Percentiles rank a stretch among this genome's conserved stretches.
Evolutionary conservation across 2,888 invertebrate genomes (phyloP).

Genomic region (Polia nebulosa): DNA sequence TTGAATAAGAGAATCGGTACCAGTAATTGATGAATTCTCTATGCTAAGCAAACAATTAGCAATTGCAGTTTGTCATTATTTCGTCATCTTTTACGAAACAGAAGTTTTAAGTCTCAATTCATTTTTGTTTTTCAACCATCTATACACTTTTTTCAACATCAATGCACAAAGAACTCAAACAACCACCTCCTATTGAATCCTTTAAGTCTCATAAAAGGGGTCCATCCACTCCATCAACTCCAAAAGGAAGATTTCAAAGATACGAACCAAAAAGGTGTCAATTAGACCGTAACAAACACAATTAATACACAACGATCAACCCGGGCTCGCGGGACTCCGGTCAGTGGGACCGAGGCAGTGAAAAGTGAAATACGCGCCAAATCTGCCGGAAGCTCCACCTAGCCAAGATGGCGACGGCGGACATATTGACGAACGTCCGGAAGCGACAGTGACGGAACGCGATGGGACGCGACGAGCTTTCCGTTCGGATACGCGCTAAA

Average conservation of each 20-base stretch:
- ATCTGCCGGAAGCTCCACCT: conserved; percentile 69
- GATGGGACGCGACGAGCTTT: conserved; percentile 71
- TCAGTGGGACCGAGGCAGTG: conserved; percentile 69
- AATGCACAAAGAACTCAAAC: background rate
- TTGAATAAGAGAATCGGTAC: too few species aligned
- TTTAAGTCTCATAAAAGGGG: conserved; percentile 36
- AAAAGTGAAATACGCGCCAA: conserved; percentile 70
- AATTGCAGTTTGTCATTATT: background rate
- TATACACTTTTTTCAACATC: background rate
- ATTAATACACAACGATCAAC: conserved; percentile 66
- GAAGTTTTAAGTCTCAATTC: background rate
- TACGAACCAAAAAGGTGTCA: conserved; percentile 62
- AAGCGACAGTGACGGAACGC: conserved; percentile 77
- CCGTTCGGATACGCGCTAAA: conserved; percentile 66
- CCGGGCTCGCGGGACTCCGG: conserved; percentile 54
- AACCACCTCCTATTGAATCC: conserved; percentile 13
- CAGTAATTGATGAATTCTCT: too few species aligned
- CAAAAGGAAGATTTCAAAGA: conserved; percentile 60
- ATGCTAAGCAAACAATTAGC: background rate
- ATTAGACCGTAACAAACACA: conserved; percentile 68
- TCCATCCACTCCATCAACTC: conserved; percentile 52
- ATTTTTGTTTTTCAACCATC: background rate
- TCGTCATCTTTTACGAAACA: background rate
- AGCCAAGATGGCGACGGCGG: conserved; percentile 68
- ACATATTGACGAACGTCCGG: conserved; percentile 76